Base-by-base conservation (phyloP, 2,113 vertebrate species). In the Lampris megalopsis region DNA sequence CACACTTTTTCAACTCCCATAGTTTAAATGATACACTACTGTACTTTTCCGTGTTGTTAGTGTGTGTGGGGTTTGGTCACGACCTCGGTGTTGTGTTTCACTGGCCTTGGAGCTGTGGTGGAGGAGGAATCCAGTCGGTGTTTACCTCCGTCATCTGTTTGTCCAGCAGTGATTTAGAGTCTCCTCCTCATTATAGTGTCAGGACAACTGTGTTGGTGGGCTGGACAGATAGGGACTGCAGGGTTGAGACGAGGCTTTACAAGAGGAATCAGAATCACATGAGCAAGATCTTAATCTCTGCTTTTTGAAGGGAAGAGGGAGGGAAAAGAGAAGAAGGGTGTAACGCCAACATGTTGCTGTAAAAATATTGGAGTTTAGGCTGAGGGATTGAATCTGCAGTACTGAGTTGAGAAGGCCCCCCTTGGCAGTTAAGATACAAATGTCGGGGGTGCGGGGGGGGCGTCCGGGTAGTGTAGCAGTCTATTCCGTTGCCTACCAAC, bases 91-190 rank as follows among this genome's bases (percentile, higher is more conserved):
- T 24, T 24, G 24, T 24, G 24, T 24, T 35, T 57, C 50, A 56
- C 50, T 2, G 11, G 63, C 54, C 9, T 53, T 13, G 0, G 50
- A 53, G 8, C 49, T 37, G 9, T 1, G 0, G 11, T 57, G 56
- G 40, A 77, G 38, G 45, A 57, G 47, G 11, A 49, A 50, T 8
- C 52, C 7, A 42, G 49, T 54, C 38, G 9, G 9, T 73, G 4
- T 82, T 80, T 71, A 66, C 67, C n/a, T 68, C 81, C 5, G 65
- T 53, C 41, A 70, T 10, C 42, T 36, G 64, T 78, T 72, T 59
- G 74, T 76, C 71, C 53, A 45, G 61, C 48, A 13, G 79, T 75
- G 77, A 68, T 79, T 82, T 4, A 74, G 40, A 11, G 54, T 54
- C 64, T 72, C 48, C 47, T 63, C 37, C 38, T 36, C 37, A 64